A percentile compares a stretch with the other conserved stretches of the same genome.
Evolutionary conservation across 2,797 vertebrate species (phyloP).

Genomic region (Pelochelys cantorii): DNA sequence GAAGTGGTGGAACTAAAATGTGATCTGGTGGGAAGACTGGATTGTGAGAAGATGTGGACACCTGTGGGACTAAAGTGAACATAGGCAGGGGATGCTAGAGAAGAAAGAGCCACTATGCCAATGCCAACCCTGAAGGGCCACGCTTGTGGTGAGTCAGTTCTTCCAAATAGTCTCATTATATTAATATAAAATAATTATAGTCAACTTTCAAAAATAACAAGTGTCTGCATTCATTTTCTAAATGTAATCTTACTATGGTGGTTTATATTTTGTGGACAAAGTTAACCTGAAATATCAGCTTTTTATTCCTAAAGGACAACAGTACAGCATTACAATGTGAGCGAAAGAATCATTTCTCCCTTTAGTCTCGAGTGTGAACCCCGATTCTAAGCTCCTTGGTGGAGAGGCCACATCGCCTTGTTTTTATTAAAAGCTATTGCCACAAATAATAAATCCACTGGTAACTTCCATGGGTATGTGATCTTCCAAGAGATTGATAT

Average conservation of each 20-base stretch:
- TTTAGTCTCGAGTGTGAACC: background rate
- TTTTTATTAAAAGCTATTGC: background rate
- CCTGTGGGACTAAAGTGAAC: background rate
- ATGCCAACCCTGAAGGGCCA: background rate
- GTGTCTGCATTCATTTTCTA: background rate
- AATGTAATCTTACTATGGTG: background rate
- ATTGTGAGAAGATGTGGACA: background rate
- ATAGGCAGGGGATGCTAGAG: background rate
- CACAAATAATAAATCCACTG: background rate
- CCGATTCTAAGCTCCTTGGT: background rate
- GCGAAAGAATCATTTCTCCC: background rate
- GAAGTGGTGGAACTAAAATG: background rate
- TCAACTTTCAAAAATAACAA: background rate
- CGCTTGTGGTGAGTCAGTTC: background rate
- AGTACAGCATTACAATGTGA: background rate
- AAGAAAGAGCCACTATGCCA: background rate
- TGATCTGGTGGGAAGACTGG: background rate
- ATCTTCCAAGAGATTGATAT: background rate
- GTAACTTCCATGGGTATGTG: background rate
- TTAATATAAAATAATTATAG: background rate
- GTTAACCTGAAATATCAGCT: background rate
- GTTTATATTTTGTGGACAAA: background rate
- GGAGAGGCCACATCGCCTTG: background rate
- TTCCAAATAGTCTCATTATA: background rate
- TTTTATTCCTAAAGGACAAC: background rate